These are phyloP conservation scores for Lomographa bimaculata DNA, from an alignment of 2,888 invertebrate genomes.

Conservation along the genomic window DNA sequence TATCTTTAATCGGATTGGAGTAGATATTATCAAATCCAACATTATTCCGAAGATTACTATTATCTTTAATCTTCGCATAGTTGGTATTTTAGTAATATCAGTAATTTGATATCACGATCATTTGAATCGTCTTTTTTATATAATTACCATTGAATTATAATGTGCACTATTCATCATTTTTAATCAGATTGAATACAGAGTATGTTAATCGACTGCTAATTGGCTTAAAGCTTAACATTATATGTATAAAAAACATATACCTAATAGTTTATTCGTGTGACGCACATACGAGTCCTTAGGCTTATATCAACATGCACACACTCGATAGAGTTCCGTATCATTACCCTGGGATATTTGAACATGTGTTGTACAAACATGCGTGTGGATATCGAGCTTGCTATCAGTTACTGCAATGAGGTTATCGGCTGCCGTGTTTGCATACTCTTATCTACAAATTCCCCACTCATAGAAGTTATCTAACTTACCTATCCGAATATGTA, in stretches of 20 bases:
- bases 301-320: conserved; percentile 14
- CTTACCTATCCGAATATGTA: conserved; percentile 48
- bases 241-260: conserved; percentile 3
- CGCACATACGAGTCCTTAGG: conserved; percentile 1
- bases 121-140: too few relatives aligned
- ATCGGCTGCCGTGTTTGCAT: conserved; percentile 73
- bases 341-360: conserved; percentile 24
- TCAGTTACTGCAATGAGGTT: conserved; percentile 73
- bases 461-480: conserved; percentile 60
- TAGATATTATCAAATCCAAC: too few relatives aligned
- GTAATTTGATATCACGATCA: too few relatives aligned
- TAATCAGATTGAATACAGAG: conserved; percentile 18
- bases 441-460: conserved; percentile 68
- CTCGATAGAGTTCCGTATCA: conserved; percentile 25
- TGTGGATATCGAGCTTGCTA: conserved; percentile 53
- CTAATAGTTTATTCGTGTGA: conserved; percentile 4
- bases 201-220: conserved; percentile 14
- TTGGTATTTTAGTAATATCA: too few relatives aligned
- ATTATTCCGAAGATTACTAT: too few relatives aligned
- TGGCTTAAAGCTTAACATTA: conserved; percentile 16
- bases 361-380: conserved; percentile 40
- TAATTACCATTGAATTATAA: too few relatives aligned
- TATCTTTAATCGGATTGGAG: conserved; percentile 14
- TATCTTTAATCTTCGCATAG: conserved; percentile 1
- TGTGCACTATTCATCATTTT: conserved; percentile 3